A percentile compares a stretch with the other conserved stretches of the same genome.
Conservation (phyloP, 2,797 vertebrate genomes). For the Xyrichtys novacula region DNA sequence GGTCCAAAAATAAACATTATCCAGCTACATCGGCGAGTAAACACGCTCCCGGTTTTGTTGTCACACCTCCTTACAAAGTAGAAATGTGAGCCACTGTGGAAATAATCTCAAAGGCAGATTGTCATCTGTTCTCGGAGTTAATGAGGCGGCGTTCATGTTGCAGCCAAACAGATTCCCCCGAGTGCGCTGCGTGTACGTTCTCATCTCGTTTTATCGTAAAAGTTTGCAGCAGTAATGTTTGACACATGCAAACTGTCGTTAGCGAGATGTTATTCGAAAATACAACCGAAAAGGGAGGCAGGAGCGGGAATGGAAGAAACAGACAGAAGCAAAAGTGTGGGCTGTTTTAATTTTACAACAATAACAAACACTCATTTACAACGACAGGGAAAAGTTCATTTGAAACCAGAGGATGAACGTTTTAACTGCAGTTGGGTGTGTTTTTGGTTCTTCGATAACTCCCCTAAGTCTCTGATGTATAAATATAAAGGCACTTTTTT, state of each 20-base stretch:
- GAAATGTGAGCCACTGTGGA: not conserved
- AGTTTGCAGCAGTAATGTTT: conserved; percentile 2
- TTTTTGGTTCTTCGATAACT: conserved; percentile 12
- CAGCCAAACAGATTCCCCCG: not conserved
- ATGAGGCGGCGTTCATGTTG: not conserved
- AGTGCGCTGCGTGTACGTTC: not conserved
- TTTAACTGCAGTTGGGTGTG: not conserved
- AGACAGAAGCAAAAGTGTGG: conserved; percentile 41
- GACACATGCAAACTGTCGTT: not conserved
- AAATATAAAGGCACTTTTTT: not conserved
- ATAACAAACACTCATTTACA: conserved; percentile 58
- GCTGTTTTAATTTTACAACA: conserved; percentile 69
- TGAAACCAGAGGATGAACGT: conserved; percentile 5
- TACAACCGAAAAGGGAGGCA: not conserved
- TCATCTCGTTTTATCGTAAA: not conserved
- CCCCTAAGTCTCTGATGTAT: conserved; percentile 22
- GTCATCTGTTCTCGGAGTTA: not conserved
- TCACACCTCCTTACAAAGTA: not conserved
- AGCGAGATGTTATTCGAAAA: not conserved
- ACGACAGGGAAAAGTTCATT: conserved; percentile 35
- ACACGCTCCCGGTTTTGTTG: not conserved
- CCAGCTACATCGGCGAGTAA: not conserved
- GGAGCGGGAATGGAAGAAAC: not conserved
- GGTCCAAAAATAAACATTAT: not conserved
- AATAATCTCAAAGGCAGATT: conserved; percentile 13